These are phyloP conservation scores for Sprattus sprattus DNA, from an alignment of 2,113 vertebrate genomes.

Conservation along the genomic window DNA sequence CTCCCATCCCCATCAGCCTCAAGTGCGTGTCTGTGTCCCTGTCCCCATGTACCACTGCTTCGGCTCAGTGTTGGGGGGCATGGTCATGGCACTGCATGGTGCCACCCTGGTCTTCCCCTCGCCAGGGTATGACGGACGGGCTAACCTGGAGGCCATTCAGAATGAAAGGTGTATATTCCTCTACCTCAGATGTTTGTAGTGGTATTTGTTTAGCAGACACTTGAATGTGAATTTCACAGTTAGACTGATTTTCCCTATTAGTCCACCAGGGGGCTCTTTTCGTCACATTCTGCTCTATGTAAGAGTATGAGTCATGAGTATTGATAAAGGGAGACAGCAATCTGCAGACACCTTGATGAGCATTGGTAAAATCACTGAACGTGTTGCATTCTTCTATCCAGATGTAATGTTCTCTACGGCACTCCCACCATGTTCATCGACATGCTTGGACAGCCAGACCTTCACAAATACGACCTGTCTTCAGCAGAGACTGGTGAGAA, in stretches of 20 bases:
- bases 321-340: neutral
- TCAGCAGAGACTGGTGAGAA: slow-evolving; percentile 75
- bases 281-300: no score
- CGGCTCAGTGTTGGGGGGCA: slow-evolving; percentile 79
- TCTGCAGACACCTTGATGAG: neutral
- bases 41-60: slow-evolving; percentile 90
- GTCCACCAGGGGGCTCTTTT: neutral
- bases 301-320: neutral
- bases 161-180: slow-evolving; percentile 77
- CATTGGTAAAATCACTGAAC: neutral
- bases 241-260: neutral
- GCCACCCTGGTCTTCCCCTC: slow-evolving; percentile 75
- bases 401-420: slow-evolving; percentile 77
- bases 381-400: slow-evolving; percentile 42
- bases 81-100: slow-evolving; percentile 77
- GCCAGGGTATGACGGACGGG: slow-evolving; percentile 72
- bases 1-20: slow-evolving; percentile 53
- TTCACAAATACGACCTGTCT: slow-evolving; percentile 77
- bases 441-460: slow-evolving; percentile 78
- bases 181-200: neutral
- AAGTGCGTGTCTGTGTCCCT: slow-evolving; percentile 67
- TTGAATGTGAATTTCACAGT: neutral
- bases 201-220: neutral
- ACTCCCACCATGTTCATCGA: slow-evolving; percentile 94
- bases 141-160: slow-evolving; percentile 74